phyloP scores from a whole-genome alignment of 2,113 vertebrate species.

The Takifugu flavidus region DNA sequence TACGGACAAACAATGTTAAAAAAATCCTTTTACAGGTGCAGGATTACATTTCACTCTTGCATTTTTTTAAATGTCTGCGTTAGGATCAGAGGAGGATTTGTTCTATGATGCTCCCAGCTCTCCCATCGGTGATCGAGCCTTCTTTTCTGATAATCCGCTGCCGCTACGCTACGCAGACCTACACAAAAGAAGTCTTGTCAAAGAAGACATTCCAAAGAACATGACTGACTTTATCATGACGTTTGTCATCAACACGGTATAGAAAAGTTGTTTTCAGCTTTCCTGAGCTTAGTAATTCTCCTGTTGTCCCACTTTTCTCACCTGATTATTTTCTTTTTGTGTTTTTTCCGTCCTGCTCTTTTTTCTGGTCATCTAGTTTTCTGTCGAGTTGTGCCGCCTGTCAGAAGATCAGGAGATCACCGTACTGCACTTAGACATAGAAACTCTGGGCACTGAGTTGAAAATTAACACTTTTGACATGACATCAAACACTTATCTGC shows the following conservation, averaged over 20 bases:
- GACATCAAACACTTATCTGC: slow-evolving; percentile 85
- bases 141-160: slow-evolving; percentile 74
- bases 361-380: slow-evolving; percentile 73
- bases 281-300: background rate
- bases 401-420: slow-evolving; percentile 73
- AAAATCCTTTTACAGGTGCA: background rate
- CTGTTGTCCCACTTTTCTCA: background rate
- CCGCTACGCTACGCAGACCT: slow-evolving; percentile 51
- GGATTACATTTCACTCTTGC: background rate
- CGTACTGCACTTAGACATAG: slow-evolving; percentile 82
- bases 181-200: slow-evolving; percentile 64
- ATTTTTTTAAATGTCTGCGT: slow-evolving; percentile 3
- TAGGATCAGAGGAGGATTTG: slow-evolving; percentile 88
- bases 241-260: slow-evolving; percentile 92
- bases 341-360: background rate
- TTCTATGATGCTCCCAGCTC: slow-evolving; percentile 92
- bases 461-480: slow-evolving; percentile 87
- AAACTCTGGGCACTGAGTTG: slow-evolving; percentile 87
- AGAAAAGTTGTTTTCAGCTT: background rate
- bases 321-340: background rate
- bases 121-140: slow-evolving; percentile 79
- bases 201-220: slow-evolving; percentile 82
- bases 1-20: too few species aligned
- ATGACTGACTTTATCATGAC: slow-evolving; percentile 83
- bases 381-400: slow-evolving; percentile 84